Evolutionary conservation across 2,888 invertebrate species (phyloP), one percentile per base, ranked within the genome.

Genomic region (Apeira syringaria): DNA sequence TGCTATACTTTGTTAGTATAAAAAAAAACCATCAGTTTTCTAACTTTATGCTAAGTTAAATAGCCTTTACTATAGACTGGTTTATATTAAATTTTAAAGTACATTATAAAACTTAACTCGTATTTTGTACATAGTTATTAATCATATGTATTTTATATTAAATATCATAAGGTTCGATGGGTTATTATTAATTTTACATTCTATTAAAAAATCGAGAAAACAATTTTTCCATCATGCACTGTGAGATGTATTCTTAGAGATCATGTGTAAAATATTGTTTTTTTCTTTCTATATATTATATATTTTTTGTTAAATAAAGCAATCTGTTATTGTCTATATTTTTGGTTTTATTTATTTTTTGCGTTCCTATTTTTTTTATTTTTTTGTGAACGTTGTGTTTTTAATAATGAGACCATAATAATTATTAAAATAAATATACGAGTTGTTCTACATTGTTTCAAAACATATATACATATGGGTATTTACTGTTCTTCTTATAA

Each of bases 231-330:
- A 80, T 77, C 59, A 69, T 74, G 75, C 56, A 59, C 64, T 67
- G 49, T 54, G 44, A 67, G 72, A 60, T 43, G 11, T 47, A 20
- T 48, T 71, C 74, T 76, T 68, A 58, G 47, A 64, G 68, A 71
- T 77, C 76, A 79, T 74, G 83, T 86, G 82, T 70, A 82, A 83
- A 82, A 76, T 72, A 55, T 80, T 80, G 84, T 87, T 87, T 88
- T 78, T 70, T 64, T 53, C 62, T 80, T 81, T 85, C 78, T 84
- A 83, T 86, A 88, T 87, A 85, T 85, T 86, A 86, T 88, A 87
- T 88, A 87, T 88, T 88, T 88, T 88, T 89, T 89, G 89, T 89
- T 89, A 88, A 88, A 89, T 89, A 89, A 89, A 89, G 85, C 86
- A 88, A 87, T 83, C 82, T 87, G 89, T 89, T 89, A 89, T 88